These are phyloP conservation scores for Oncorhynchus tshawytscha DNA, from an alignment of 2,113 vertebrate species.

Conservation along the genomic window DNA sequence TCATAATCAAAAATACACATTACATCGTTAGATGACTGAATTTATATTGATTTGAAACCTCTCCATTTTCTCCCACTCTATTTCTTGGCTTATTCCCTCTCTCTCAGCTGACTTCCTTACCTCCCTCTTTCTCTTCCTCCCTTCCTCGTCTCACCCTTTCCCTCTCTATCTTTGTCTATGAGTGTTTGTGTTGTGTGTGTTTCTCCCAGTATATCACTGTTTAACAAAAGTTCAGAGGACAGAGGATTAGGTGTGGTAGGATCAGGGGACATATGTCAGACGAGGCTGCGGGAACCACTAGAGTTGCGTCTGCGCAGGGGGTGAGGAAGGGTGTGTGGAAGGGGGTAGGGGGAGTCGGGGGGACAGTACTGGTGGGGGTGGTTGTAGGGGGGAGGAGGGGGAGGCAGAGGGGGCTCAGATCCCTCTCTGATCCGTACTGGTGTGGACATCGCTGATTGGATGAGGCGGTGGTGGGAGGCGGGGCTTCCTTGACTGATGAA, in stretches of 20 bases:
- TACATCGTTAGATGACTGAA: neutral
- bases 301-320: slow-evolving; percentile 83
- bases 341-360: slow-evolving; percentile 84
- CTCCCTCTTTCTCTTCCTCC: neutral
- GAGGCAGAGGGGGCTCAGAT: slow-evolving; percentile 90
- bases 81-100: neutral
- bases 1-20: slow-evolving; percentile 33
- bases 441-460: slow-evolving; percentile 86
- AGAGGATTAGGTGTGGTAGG: neutral
- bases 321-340: slow-evolving; percentile 71
- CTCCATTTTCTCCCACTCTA: neutral
- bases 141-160: neutral
- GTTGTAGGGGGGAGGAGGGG: slow-evolving; percentile 94
- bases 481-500: slow-evolving; percentile 89
- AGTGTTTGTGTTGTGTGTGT: slow-evolving; percentile 13
- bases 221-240: too few relatives aligned
- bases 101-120: neutral
- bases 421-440: slow-evolving; percentile 80
- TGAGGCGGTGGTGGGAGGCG: slow-evolving; percentile 81
- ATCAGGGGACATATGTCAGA: slow-evolving; percentile 59
- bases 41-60: neutral
- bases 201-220: neutral
- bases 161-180: neutral
- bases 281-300: slow-evolving; percentile 91
- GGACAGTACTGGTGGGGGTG: slow-evolving; percentile 96